Evolutionary conservation across 2,113 vertebrate species (phyloP).

Genomic region (Serilophus lunatus): DNA sequence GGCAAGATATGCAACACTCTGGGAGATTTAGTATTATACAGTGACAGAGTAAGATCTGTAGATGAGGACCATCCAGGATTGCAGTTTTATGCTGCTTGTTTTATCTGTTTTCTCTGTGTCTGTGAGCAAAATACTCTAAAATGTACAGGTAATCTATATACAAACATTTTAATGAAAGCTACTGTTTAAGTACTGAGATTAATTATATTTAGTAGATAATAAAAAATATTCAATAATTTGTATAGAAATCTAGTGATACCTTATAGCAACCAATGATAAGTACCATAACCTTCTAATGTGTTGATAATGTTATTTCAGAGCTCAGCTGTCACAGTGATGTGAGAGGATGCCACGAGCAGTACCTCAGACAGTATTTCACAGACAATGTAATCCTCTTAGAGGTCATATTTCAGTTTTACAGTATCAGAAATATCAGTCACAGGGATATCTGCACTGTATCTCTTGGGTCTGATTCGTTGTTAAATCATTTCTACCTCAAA

Average conservation of each 20-base stretch:
- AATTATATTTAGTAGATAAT: neutral
- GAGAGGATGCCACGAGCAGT: neutral
- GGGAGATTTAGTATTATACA: neutral
- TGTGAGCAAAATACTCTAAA: neutral
- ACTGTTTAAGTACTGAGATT: neutral
- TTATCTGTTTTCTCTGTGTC: neutral
- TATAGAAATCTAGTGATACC: neutral
- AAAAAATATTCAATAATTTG: neutral
- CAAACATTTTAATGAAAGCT: neutral
- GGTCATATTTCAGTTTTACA: neutral
- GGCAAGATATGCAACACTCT: neutral
- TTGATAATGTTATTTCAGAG: neutral
- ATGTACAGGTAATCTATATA: neutral
- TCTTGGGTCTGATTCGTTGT: neutral
- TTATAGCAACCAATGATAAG: neutral
- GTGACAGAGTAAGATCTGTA: neutral
- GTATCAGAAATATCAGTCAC: neutral
- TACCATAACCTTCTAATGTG: neutral
- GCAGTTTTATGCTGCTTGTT: neutral
- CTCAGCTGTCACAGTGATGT: neutral
- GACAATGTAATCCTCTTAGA: neutral
- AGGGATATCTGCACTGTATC: no score
- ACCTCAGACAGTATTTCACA: neutral
- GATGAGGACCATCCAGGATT: neutral
- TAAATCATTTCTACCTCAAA: neutral